A percentile compares a stretch with the other conserved stretches of the same genome.
These are phyloP conservation scores for Rostratula benghalensis DNA, from an alignment of 2,113 vertebrate species.

Conservation along the genomic window DNA sequence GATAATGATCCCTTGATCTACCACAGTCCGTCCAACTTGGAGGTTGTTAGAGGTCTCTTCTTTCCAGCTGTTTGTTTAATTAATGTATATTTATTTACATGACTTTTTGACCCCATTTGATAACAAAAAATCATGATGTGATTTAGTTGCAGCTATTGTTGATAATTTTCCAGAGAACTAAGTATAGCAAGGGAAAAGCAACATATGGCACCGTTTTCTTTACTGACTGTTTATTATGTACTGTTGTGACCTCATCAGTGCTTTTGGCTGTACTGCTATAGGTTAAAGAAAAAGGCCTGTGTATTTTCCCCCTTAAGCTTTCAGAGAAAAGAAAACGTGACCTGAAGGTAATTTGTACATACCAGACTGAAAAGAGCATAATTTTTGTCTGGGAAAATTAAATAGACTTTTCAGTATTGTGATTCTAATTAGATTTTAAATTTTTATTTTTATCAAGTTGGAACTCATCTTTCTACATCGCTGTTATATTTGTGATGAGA, in stretches of 20 bases:
- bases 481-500: background rate
- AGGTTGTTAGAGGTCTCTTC: conserved; percentile 71
- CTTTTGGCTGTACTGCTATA: conserved; percentile 27
- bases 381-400: background rate
- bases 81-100: conserved; percentile 81
- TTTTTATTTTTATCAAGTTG: background rate
- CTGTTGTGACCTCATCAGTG: conserved; percentile 50
- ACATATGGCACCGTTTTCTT: conserved; percentile 47
- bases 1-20: conserved; percentile 79
- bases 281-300: conserved; percentile 37
- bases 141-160: conserved; percentile 56
- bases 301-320: conserved; percentile 35
- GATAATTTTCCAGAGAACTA: conserved; percentile 60
- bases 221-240: conserved; percentile 12
- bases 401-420: background rate
- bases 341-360: conserved; percentile 13
- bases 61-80: conserved; percentile 76
- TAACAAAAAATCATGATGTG: conserved; percentile 32
- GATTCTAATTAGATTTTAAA: conserved; percentile 19
- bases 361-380: background rate
- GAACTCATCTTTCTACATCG: background rate
- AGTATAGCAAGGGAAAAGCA: conserved; percentile 39
- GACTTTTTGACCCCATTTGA: conserved; percentile 72
- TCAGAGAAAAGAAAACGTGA: conserved; percentile 48
- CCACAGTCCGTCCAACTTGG: conserved; percentile 56